Percentiles rank a stretch among this genome's conserved stretches.
Conservation (phyloP, 2,797 vertebrate genomes). For the Diglossa cyanea region DNA sequence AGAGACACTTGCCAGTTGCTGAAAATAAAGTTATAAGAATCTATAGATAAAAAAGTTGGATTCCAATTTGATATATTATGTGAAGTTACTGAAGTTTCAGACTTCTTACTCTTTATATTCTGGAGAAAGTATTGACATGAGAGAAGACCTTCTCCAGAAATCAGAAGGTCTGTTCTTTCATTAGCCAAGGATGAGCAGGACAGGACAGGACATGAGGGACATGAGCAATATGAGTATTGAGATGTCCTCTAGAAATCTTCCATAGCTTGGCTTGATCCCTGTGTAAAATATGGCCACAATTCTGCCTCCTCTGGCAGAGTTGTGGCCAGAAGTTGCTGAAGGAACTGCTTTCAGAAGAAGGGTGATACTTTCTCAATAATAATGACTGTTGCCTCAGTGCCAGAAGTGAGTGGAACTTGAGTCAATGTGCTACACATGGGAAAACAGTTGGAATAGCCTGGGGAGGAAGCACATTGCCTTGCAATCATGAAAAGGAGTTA, state of each 20-base stretch:
- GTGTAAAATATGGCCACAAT: background rate
- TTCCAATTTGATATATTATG: background rate
- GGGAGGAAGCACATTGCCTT: background rate
- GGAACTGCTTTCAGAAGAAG: background rate
- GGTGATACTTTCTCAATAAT: background rate
- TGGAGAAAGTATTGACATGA: background rate
- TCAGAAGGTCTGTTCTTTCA: background rate
- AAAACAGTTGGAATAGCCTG: background rate
- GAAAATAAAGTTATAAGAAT: background rate
- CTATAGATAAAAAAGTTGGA: background rate
- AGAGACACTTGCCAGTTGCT: background rate
- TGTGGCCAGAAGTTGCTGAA: background rate
- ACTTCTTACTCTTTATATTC: background rate
- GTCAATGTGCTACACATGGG: background rate
- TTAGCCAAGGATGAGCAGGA: fast-evolving
- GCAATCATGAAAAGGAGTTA: background rate
- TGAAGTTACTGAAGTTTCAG: background rate
- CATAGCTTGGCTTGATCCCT: background rate
- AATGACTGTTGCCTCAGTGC: background rate
- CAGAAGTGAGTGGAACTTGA: background rate
- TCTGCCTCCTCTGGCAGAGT: background rate
- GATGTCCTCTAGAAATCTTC: background rate
- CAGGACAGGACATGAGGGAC: background rate
- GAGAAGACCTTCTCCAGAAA: background rate
- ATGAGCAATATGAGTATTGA: background rate